A percentile compares a stretch with the other conserved stretches of the same genome.
These are phyloP conservation scores for Leucophenga maculata DNA, from an alignment of 2,888 invertebrate genomes.

Conservation along the genomic window DNA sequence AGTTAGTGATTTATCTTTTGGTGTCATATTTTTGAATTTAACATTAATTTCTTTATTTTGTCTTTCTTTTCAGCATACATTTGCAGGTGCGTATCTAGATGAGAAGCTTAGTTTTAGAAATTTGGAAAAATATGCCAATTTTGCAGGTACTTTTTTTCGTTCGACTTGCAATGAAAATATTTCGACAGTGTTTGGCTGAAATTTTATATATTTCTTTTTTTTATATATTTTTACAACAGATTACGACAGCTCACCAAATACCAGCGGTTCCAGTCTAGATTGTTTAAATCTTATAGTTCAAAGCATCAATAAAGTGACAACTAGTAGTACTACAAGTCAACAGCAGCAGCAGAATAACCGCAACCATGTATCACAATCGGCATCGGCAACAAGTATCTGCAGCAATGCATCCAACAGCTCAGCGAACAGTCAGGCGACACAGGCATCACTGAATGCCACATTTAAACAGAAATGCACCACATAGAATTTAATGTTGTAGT, in stretches of 20 bases:
- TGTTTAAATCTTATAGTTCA: conserved; percentile 82
- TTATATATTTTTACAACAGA: conserved; percentile 63
- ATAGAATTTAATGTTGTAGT: conserved; percentile 48
- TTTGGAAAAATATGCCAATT: conserved; percentile 68
- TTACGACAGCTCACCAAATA: conserved; percentile 69
- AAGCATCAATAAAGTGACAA: conserved; percentile 79
- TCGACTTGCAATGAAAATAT: too few species aligned
- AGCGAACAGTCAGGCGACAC: conserved; percentile 34
- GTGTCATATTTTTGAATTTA: not conserved
- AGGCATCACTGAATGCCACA: conserved; percentile 63
- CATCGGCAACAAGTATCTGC: conserved; percentile 27
- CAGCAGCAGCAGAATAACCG: conserved; percentile 38
- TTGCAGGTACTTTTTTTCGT: conserved; percentile 63
- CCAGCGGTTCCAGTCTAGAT: conserved; percentile 77
- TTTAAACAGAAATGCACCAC: conserved; percentile 71
- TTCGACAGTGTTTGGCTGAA: not conserved
- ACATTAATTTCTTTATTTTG: not conserved
- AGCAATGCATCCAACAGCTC: conserved; percentile 39
- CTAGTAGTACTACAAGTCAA: conserved; percentile 47
- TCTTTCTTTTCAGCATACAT: conserved; percentile 66
- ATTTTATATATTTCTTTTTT: conserved; percentile 4
- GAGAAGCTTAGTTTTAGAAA: conserved; percentile 70
- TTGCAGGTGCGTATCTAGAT: conserved; percentile 70
- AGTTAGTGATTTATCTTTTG: not conserved
- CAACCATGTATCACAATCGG: conserved; percentile 34